These are phyloP conservation scores for Allygus modestus DNA, from an alignment of 2,888 invertebrate species.

Conservation along the genomic window DNA sequence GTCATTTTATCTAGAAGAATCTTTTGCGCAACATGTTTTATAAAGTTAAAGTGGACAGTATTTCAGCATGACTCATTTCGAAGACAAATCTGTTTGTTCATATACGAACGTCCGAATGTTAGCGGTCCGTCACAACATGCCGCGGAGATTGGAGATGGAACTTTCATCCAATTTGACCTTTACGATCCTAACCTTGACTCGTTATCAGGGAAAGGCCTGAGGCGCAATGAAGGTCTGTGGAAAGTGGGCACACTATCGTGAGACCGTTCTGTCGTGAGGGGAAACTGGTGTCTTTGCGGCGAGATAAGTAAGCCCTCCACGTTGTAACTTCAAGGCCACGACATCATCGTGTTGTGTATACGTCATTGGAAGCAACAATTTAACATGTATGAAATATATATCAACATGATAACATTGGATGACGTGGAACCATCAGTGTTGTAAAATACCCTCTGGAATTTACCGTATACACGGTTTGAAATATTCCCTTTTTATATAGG, in stretches of 20 bases:
- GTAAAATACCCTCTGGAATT: too few relatives aligned
- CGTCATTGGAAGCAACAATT: too few relatives aligned
- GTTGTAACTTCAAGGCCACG: too few relatives aligned
- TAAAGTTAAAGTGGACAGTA: too few relatives aligned
- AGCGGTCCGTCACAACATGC: neutral
- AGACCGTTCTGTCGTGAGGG: conserved; percentile 2
- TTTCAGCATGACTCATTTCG: neutral
- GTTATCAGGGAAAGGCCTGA: neutral
- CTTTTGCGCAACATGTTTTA: too few relatives aligned
- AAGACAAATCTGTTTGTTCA: neutral
- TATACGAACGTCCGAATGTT: neutral
- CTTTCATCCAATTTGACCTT: conserved; percentile 28
- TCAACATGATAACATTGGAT: too few relatives aligned
- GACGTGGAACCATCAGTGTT: too few relatives aligned
- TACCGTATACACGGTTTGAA: too few relatives aligned
- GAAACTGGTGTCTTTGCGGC: neutral
- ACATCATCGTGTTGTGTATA: too few relatives aligned
- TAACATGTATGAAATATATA: too few relatives aligned
- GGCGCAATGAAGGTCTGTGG: neutral
- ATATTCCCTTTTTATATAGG: too few relatives aligned
- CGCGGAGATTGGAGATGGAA: conserved; percentile 19
- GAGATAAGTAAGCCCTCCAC: neutral
- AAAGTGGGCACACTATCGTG: neutral
- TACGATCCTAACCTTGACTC: conserved; percentile 21
- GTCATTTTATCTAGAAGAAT: too few relatives aligned